Conservation (phyloP, 2,797 vertebrate species). For the Adelosebastes latens region DNA sequence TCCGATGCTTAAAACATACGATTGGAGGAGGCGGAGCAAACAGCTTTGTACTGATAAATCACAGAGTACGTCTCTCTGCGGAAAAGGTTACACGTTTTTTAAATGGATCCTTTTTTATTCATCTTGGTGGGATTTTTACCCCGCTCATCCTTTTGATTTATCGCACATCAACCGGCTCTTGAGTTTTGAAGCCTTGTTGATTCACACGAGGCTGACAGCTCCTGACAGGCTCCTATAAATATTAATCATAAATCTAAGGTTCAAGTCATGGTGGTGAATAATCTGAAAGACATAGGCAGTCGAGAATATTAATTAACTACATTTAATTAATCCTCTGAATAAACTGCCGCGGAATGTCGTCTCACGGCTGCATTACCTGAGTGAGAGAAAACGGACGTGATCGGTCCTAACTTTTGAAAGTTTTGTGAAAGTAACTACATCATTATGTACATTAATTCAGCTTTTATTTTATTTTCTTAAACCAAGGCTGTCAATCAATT, state of each 20-base stretch:
- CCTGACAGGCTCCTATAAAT: constrained; percentile 74
- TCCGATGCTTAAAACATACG: constrained; percentile 54
- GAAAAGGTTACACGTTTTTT: constrained; percentile 69
- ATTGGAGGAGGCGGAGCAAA: constrained; percentile 52
- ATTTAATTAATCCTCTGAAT: constrained; percentile 60
- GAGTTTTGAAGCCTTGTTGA: constrained; percentile 68
- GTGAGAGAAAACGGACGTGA: neutral
- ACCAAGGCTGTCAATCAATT: too few species aligned
- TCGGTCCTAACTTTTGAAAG: neutral
- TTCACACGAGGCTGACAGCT: constrained; percentile 64
- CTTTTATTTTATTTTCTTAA: neutral
- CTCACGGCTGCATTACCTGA: neutral
- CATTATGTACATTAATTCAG: constrained; percentile 18
- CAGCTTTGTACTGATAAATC: constrained; percentile 59
- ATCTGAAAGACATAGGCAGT: constrained; percentile 54
- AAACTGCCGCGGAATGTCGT: constrained; percentile 18
- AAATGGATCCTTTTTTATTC: constrained; percentile 63
- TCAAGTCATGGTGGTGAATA: constrained; percentile 56
- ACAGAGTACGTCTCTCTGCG: constrained; percentile 22
- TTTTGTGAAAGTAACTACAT: neutral
- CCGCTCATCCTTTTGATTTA: constrained; percentile 64
- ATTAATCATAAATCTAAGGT: constrained; percentile 70
- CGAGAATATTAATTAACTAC: constrained; percentile 63
- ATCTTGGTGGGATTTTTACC: constrained; percentile 50
- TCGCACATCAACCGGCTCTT: constrained; percentile 58